Conservation (phyloP, 2,888 invertebrate genomes). For the Drosophila vallismaia region DNA sequence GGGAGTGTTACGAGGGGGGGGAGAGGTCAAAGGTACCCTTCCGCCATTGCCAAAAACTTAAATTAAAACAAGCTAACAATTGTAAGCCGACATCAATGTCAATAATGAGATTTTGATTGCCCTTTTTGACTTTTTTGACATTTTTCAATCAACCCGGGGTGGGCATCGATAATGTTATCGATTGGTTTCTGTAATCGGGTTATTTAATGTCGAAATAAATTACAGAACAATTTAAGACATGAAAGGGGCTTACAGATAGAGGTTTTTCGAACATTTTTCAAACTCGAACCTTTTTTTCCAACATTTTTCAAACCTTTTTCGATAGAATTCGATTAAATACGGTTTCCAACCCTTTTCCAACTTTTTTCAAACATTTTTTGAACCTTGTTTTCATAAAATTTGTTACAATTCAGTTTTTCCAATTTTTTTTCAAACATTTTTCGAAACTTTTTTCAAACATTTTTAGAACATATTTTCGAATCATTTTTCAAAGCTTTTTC, state of each 20-base stretch:
- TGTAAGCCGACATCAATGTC: slow-evolving; percentile 45
- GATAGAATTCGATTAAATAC: too few relatives aligned
- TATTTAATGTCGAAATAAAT: neutral
- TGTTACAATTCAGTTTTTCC: too few relatives aligned
- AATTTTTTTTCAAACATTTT: too few relatives aligned
- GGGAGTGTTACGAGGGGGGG: neutral
- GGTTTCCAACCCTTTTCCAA: too few relatives aligned
- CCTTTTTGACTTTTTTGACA: slow-evolving; percentile 26
- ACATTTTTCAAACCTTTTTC: too few relatives aligned
- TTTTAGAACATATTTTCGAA: too few relatives aligned
- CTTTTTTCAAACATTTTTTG: too few relatives aligned
- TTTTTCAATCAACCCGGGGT: slow-evolving; percentile 16
- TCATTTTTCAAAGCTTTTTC: too few relatives aligned
- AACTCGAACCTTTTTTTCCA: too few relatives aligned
- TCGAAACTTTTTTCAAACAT: too few relatives aligned
- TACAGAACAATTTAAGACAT: slow-evolving; percentile 5
- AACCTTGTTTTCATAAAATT: too few relatives aligned
- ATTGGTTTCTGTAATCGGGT: neutral
- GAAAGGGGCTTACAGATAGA: neutral
- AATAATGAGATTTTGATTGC: slow-evolving; percentile 62
- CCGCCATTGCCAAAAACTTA: neutral
- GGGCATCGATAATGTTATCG: neutral
- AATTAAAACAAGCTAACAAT: slow-evolving; percentile 17
- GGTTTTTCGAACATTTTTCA: too few relatives aligned
- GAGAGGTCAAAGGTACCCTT: neutral